phyloP scores from a whole-genome alignment of 2,113 vertebrate species.

The Pygoscelis adeliae region DNA sequence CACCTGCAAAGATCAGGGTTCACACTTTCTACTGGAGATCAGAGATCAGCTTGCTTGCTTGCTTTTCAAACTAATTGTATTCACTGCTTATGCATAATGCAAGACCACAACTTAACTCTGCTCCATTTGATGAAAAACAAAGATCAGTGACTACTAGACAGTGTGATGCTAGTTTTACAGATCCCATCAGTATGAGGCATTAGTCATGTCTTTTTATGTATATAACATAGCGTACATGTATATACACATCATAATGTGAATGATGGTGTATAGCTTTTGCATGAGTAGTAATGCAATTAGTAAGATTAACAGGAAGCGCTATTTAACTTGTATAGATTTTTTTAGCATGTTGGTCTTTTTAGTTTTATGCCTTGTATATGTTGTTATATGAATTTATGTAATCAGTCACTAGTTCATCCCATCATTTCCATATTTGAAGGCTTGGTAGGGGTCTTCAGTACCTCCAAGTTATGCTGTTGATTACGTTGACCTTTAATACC shows the following conservation, averaged over 20 bases:
- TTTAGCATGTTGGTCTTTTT: neutral
- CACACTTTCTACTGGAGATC: neutral
- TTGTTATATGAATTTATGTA: neutral
- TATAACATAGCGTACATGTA: neutral
- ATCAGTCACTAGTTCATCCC: neutral
- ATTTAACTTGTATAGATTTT: neutral
- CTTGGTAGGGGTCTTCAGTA: neutral
- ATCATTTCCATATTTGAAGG: neutral
- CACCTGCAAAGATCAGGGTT: conserved; percentile 10
- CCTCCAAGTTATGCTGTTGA: neutral
- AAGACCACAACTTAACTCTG: neutral
- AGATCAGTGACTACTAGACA: neutral
- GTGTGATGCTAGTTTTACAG: neutral
- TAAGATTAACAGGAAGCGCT: no score
- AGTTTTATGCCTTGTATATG: neutral
- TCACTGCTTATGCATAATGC: conserved; percentile 31
- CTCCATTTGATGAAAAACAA: conserved; percentile 3
- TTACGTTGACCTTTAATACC: neutral
- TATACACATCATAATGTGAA: neutral
- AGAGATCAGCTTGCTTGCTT: conserved; percentile 3
- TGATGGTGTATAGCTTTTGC: neutral
- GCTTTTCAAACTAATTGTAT: conserved; percentile 24
- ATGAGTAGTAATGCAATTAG: neutral
- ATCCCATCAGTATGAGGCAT: neutral
- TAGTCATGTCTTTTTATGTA: neutral